phyloP scores from a whole-genome alignment of 2,113 vertebrate genomes.

The Laticauda colubrina region DNA sequence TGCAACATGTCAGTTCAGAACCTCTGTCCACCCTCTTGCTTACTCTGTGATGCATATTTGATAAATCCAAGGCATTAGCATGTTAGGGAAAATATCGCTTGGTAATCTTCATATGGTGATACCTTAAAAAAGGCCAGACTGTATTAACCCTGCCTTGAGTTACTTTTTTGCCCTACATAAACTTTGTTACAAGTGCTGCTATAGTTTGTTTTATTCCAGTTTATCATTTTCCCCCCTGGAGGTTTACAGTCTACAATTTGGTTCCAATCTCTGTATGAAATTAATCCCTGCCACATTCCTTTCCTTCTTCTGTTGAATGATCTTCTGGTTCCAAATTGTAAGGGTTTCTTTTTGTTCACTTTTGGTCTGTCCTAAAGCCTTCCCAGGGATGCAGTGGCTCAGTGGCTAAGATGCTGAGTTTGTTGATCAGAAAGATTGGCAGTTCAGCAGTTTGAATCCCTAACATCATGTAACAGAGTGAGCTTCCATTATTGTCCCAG shows the following conservation, averaged over 20 bases:
- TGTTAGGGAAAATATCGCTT: conserved; percentile 9
- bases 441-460: too few relatives aligned
- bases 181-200: not conserved
- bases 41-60: conserved; percentile 48
- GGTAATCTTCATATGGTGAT: not conserved
- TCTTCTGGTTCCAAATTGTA: not conserved
- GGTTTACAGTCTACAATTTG: not conserved
- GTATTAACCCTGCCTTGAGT: not conserved
- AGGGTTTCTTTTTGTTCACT: not conserved
- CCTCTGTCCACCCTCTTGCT: not conserved
- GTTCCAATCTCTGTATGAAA: not conserved
- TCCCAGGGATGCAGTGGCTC: too few relatives aligned
- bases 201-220: not conserved
- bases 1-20: not conserved
- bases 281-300: not conserved
- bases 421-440: too few relatives aligned
- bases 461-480: too few relatives aligned
- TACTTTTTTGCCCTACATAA: not conserved
- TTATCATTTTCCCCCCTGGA: not conserved
- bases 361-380: not conserved
- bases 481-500: too few relatives aligned
- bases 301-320: not conserved
- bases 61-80: conserved; percentile 27
- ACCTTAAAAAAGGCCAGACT: not conserved
- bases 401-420: too few relatives aligned